Evolutionary conservation across 2,888 invertebrate species (phyloP).

Genomic region (Eumacrocentrus americanus): DNA sequence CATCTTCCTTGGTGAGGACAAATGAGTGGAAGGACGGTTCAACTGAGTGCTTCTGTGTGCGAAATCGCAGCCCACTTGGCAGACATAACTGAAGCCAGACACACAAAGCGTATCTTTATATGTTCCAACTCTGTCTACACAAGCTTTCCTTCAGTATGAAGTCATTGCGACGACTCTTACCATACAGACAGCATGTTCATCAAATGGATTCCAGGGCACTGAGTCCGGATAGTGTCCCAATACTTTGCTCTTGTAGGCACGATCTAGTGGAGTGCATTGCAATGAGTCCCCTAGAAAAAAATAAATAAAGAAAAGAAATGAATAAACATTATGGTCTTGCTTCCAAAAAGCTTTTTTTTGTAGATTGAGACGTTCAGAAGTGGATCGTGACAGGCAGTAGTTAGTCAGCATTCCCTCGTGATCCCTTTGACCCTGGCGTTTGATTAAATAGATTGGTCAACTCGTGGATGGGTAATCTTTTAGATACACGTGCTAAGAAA

Average conservation of each 20-base stretch:
- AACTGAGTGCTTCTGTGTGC: constrained; percentile 87
- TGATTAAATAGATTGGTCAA: constrained; percentile 28
- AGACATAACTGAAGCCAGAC: constrained; percentile 79
- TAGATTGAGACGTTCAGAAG: background rate
- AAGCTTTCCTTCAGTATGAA: too few species aligned
- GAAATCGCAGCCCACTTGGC: constrained; percentile 92
- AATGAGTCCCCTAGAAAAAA: constrained; percentile 75
- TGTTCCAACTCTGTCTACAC: background rate
- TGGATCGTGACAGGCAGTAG: background rate
- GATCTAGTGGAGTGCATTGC: constrained; percentile 89
- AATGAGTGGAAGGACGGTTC: constrained; percentile 95
- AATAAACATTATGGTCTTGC: constrained; percentile 18
- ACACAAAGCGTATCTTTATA: background rate
- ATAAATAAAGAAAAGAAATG: background rate
- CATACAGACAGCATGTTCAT: constrained; percentile 95
- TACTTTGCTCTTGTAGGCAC: constrained; percentile 93
- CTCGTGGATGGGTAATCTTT: background rate
- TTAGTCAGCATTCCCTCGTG: background rate
- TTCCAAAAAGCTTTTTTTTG: too few species aligned
- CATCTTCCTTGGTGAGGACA: constrained; percentile 96
- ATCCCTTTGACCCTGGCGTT: constrained; percentile 17
- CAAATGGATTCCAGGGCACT: constrained; percentile 87
- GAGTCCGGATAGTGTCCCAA: constrained; percentile 94
- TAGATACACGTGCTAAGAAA: background rate
- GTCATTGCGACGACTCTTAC: constrained; percentile 63